Conservation (phyloP, 2,797 vertebrate species). For the Lemur catta region DNA sequence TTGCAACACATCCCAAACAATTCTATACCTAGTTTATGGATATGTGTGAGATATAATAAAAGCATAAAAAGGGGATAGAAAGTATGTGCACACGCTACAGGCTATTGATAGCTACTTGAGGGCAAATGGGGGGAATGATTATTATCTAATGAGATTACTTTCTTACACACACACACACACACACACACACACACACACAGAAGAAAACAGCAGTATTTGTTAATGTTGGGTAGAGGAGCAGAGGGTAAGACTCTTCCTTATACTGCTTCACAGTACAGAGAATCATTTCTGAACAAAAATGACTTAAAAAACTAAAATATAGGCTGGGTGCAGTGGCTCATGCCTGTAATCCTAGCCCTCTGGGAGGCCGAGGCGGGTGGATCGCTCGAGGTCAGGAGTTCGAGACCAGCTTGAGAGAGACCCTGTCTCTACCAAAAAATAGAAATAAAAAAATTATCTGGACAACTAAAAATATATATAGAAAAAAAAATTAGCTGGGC, state of each 20-base stretch:
- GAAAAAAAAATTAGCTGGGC: too few relatives aligned
- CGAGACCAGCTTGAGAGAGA: too few relatives aligned
- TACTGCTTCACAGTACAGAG: neutral
- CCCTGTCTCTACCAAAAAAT: too few relatives aligned
- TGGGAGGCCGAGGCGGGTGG: too few relatives aligned
- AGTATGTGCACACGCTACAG: neutral
- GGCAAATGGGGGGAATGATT: neutral
- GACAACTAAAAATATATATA: too few relatives aligned
- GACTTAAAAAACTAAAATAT: neutral
- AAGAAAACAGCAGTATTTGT: neutral
- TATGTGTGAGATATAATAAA: neutral
- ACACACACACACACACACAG: neutral
- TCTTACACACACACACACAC: neutral
- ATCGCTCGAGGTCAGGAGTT: too few relatives aligned
- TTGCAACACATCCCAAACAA: neutral
- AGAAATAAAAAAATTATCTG: too few relatives aligned
- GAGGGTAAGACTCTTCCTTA: neutral
- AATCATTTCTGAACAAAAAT: constrained; percentile 28
- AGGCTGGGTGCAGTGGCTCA: too few relatives aligned
- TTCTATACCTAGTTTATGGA: neutral
- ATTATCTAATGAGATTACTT: neutral
- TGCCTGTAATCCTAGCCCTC: too few relatives aligned
- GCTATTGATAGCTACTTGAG: neutral
- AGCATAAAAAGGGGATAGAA: neutral
- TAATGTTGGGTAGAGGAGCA: neutral